Base-by-base conservation (phyloP, 2,797 vertebrate genomes). In the Karalla daura region DNA sequence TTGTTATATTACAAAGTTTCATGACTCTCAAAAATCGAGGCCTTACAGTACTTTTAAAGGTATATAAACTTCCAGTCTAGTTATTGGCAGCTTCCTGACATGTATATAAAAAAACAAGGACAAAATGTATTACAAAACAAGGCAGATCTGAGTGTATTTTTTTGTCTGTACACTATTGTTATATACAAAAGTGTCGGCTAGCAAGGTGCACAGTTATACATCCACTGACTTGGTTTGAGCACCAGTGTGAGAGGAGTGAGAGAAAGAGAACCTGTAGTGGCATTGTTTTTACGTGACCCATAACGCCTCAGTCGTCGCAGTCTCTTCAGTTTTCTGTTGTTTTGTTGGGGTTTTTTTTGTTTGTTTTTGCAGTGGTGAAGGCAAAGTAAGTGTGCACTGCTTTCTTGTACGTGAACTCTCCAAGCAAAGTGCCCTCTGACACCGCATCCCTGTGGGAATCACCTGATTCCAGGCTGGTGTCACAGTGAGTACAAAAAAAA, bases 51-150 rank as follows among this genome's bases (percentile, higher is more conserved):
- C 97, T 96, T 96, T 92, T 88, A 91, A 94, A 96, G 94, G 95
- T 95, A 95, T 97, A 93, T 93, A 97, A 98, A 96, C 93, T 96
- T 98, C 96, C 96, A 98, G 95, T 97, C 96, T 95, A 96, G 95
- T 92, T 93, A 96, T 96, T 93, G 96, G 96, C 93, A 96, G 91
- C 95, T 92, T 93, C 89, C 86, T 93, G 94, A 96, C 94, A 94
- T 94, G 86, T 91, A 89, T 90, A 91, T 88, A 91, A 91, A 90
- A 87, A 86, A 77, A 70, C 73, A 88, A 91, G 73, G 86, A 92
- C 92, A 93, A 94, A 95, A 91, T 93, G 91, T 93, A 91, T 80
- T 95, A 96, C 92, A 96, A 97, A 97, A 93, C 92, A 98, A 96
- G 96, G 93, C 94, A 94, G 94, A 95, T 90, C 91, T 94, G 95